Evolutionary conservation across 2,797 vertebrate genomes (phyloP).

Genomic region (Rhinatrema bivittatum): DNA sequence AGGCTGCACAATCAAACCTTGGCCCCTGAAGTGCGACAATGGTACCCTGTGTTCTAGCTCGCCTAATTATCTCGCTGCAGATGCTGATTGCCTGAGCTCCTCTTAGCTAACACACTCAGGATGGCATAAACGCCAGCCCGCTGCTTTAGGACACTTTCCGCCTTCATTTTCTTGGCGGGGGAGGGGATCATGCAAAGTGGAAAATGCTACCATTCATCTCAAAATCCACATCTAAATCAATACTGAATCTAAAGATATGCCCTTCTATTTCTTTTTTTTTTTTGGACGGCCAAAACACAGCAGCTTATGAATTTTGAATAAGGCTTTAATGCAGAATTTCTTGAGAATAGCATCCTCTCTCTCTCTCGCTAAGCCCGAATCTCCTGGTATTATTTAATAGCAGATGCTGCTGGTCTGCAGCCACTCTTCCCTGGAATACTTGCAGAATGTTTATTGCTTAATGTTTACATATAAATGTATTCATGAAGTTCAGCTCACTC

Average conservation of each 20-base stretch:
- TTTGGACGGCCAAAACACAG: neutral
- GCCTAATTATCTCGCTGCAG: neutral
- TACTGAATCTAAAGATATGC: neutral
- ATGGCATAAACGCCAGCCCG: neutral
- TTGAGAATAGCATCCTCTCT: neutral
- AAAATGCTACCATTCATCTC: neutral
- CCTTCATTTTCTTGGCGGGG: no score
- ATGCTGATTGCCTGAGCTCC: constrained; percentile 1
- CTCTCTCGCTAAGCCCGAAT: neutral
- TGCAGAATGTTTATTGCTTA: neutral
- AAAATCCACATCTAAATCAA: rapidly evolving
- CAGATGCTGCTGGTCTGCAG: neutral
- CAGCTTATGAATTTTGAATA: neutral
- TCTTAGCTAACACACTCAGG: neutral
- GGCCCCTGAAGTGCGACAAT: neutral
- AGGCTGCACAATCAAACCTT: neutral
- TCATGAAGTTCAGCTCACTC: neutral
- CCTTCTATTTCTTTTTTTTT: neutral
- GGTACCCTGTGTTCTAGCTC: neutral
- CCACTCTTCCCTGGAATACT: neutral
- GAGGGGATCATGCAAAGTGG: rapidly evolving
- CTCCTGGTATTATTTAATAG: neutral
- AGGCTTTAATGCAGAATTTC: constrained; percentile 1
- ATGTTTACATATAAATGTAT: neutral
- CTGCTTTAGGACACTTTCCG: no score